These are phyloP conservation scores for Balaeniceps rex DNA, from an alignment of 2,113 vertebrate species.

Conservation along the genomic window DNA sequence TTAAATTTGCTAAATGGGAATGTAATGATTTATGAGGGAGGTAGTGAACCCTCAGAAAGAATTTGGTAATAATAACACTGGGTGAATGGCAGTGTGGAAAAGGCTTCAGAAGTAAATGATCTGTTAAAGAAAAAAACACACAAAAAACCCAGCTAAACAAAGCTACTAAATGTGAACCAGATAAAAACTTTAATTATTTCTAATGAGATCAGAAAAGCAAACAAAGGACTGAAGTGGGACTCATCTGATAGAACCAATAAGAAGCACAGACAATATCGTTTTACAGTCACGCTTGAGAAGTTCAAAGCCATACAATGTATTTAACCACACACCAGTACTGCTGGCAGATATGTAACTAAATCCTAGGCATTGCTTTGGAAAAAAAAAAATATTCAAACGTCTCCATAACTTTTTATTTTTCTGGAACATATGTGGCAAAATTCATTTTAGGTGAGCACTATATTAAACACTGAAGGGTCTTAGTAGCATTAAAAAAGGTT, in stretches of 20 bases:
- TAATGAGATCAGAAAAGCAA: constrained; percentile 27
- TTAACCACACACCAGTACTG: not conserved
- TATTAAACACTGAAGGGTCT: not conserved
- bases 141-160: not conserved
- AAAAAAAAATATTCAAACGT: not conserved
- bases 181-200: constrained; percentile 36
- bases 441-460: not conserved
- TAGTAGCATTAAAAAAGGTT: not conserved
- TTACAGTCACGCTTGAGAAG: not conserved
- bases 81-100: not conserved
- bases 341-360: not conserved
- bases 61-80: not conserved
- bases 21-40: constrained; percentile 3
- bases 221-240: not conserved
- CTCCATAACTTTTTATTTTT: not conserved
- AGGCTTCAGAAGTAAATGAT: not conserved
- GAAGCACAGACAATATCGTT: not conserved
- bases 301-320: not conserved
- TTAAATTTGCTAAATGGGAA: constrained; percentile 33
- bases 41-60: constrained; percentile 13
- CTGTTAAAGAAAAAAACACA: not conserved
- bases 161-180: not conserved
- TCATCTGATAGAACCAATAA: not conserved
- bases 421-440: not conserved
- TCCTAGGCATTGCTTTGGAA: not conserved